These are phyloP conservation scores for Eupelmus urozonus DNA, from an alignment of 2,888 invertebrate genomes.

Conservation along the genomic window DNA sequence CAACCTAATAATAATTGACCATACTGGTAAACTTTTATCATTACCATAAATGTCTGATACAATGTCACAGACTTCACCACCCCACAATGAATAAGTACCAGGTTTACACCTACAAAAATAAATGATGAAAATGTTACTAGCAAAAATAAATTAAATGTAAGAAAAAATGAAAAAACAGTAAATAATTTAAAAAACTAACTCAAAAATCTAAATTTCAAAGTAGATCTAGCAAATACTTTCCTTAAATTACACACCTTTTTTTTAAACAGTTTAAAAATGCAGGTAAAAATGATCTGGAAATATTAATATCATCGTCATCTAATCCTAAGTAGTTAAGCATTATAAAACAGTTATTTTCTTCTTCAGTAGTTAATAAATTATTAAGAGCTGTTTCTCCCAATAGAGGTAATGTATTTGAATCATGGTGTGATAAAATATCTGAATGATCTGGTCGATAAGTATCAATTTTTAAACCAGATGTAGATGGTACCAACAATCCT, in stretches of 20 bases:
- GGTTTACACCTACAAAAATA: constrained; percentile 23
- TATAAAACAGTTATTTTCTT: background rate
- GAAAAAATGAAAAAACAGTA: background rate
- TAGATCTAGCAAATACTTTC: background rate
- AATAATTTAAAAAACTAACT: background rate
- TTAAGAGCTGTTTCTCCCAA: background rate
- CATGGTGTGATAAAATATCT: background rate
- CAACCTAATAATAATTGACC: constrained; percentile 8
- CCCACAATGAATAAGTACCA: constrained; percentile 29
- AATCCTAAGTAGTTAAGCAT: background rate
- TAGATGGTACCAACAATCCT: background rate
- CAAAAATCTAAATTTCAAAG: background rate
- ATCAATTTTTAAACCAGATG: background rate
- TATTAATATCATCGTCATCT: background rate
- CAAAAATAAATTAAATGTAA: constrained; percentile 22
- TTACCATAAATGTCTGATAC: constrained; percentile 2
- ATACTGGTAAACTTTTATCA: background rate
- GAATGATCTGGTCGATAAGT: background rate
- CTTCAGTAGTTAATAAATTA: background rate
- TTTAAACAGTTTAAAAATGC: constrained; percentile 10
- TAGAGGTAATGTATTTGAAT: background rate
- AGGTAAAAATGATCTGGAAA: background rate
- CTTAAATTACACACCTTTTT: background rate
- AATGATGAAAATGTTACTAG: background rate
- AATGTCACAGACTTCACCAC: constrained; percentile 8